phyloP scores from a whole-genome alignment of 2,888 invertebrate species.

The Lissonota sp. region DNA sequence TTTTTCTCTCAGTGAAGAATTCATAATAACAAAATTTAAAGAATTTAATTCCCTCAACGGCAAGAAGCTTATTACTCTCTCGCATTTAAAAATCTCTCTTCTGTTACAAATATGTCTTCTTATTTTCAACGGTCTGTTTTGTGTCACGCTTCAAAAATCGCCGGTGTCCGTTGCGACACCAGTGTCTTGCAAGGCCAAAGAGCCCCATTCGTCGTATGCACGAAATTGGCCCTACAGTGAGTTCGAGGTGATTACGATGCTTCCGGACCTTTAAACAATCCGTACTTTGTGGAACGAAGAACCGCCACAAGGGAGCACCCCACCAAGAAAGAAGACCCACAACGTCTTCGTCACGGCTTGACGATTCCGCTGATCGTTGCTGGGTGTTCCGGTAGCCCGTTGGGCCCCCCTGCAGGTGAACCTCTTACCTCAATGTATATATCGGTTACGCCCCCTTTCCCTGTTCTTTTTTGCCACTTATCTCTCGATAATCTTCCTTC shows the following conservation, averaged over 20 bases:
- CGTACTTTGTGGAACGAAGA: not conserved
- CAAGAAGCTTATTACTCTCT: not conserved
- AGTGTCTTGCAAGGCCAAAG: conserved; percentile 31
- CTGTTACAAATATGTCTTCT: not conserved
- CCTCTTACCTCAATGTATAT: conserved; percentile 51
- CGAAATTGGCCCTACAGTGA: not conserved
- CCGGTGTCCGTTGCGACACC: conserved; percentile 44
- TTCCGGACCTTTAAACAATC: conserved; percentile 73
- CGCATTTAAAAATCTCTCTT: not conserved
- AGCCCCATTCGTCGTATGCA: too few relatives aligned
- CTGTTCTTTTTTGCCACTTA: conserved; percentile 13
- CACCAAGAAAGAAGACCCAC: conserved; percentile 4
- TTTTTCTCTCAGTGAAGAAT: too few relatives aligned
- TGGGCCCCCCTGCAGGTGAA: conserved; percentile 77
- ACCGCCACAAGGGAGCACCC: too few relatives aligned
- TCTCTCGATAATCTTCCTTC: conserved; percentile 9
- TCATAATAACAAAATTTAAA: too few relatives aligned
- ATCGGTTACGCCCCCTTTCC: conserved; percentile 12
- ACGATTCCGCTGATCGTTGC: conserved; percentile 52
- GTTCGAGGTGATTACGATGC: conserved; percentile 31
- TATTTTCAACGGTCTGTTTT: conserved; percentile 29
- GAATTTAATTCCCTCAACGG: too few relatives aligned
- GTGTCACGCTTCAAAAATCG: conserved; percentile 30
- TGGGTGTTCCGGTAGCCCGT: conserved; percentile 61
- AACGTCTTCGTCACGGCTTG: conserved; percentile 76